phyloP scores from a whole-genome alignment of 1,140 invertebrate species.

The Eumeta japonica region DNA sequence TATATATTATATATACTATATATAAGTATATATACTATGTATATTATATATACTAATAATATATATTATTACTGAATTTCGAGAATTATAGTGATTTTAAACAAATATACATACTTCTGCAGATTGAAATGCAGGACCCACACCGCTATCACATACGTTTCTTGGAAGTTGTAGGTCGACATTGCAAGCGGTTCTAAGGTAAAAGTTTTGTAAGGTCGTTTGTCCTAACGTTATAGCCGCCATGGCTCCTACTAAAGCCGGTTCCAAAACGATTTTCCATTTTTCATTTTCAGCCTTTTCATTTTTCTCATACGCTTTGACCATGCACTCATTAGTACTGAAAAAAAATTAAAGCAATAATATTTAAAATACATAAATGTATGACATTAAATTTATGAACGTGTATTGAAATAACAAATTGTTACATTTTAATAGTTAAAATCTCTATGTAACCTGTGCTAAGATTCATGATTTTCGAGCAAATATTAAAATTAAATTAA shows the following conservation, averaged over 20 bases:
- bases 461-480: too few relatives aligned
- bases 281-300: conserved; percentile 10
- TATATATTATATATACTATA: background rate
- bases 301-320: too few relatives aligned
- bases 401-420: too few relatives aligned
- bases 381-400: too few relatives aligned
- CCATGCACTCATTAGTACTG: too few relatives aligned
- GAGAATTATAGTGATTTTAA: too few relatives aligned
- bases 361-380: too few relatives aligned
- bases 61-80: too few relatives aligned
- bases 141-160: conserved; percentile 36
- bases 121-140: conserved; percentile 35
- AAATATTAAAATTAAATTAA: too few relatives aligned
- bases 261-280: conserved; percentile 38
- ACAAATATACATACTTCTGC: conserved; percentile 31
- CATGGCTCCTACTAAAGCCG: conserved; percentile 42
- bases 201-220: conserved; percentile 47
- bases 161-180: conserved; percentile 30
- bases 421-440: too few relatives aligned
- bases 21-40: background rate
- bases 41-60: background rate
- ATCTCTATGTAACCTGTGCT: too few relatives aligned
- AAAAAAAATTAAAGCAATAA: too few relatives aligned
- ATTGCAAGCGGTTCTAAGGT: conserved; percentile 42
- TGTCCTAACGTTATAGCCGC: conserved; percentile 46